These are phyloP conservation scores for Clarias pachynema DNA, from an alignment of 2,797 vertebrate genomes.

Conservation along the genomic window DNA sequence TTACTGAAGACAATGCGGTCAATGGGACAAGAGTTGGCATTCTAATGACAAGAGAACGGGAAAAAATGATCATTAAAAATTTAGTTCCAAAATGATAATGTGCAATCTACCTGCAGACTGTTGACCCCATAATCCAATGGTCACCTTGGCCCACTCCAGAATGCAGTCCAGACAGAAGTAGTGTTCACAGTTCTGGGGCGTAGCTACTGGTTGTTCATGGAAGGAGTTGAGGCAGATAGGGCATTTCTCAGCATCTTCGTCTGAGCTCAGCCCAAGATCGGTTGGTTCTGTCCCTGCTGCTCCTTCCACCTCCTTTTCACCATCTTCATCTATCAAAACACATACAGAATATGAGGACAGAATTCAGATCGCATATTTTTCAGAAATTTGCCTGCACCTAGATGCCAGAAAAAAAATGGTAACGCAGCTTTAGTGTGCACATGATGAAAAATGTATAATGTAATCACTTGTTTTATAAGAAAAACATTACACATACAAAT, in stretches of 20 bases:
- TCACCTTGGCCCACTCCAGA: conserved; percentile 93
- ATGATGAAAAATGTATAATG: background rate
- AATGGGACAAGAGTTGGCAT: conserved; percentile 95
- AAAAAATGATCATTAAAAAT: background rate
- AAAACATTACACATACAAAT: background rate
- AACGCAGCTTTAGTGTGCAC: background rate
- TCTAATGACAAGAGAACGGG: conserved; percentile 71
- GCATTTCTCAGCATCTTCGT: conserved; percentile 90
- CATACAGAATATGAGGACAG: background rate
- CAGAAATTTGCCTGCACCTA: background rate
- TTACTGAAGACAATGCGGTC: conserved; percentile 87
- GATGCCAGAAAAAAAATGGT: background rate
- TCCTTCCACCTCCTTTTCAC: conserved; percentile 65
- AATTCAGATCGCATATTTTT: background rate
- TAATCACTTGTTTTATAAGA: background rate
- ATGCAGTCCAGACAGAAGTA: conserved; percentile 98
- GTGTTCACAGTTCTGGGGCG: conserved; percentile 92
- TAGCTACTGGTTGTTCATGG: conserved; percentile 89
- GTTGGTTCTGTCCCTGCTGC: conserved; percentile 43
- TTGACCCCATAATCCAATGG: conserved; percentile 36
- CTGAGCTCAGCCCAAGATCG: conserved; percentile 75
- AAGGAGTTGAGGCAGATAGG: conserved; percentile 96
- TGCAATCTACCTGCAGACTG: background rate
- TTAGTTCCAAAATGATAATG: background rate
- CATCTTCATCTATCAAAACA: conserved; percentile 64